phyloP scores from a whole-genome alignment of 2,797 vertebrate species.

The Spheniscus humboldti region DNA sequence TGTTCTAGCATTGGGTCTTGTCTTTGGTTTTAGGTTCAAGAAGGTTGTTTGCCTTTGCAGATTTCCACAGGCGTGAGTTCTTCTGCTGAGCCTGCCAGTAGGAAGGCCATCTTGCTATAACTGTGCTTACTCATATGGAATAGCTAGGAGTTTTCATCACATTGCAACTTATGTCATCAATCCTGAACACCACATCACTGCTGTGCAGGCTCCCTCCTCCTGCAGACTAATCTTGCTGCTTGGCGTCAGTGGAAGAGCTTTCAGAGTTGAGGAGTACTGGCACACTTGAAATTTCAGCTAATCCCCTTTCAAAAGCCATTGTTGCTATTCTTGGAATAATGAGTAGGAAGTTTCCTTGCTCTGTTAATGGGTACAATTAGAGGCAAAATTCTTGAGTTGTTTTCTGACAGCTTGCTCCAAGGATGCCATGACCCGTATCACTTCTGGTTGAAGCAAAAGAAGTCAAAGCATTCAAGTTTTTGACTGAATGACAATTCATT shows the following conservation, averaged over 20 bases:
- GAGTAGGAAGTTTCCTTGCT: constrained; percentile 38
- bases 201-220: neutral
- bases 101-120: neutral
- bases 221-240: constrained; percentile 4
- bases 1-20: neutral
- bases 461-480: neutral
- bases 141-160: neutral
- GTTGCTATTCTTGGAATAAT: constrained; percentile 42
- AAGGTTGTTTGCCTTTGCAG: neutral
- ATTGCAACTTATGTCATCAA: neutral
- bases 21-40: neutral
- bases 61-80: neutral
- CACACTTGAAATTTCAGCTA: constrained; percentile 31
- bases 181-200: neutral
- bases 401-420: constrained; percentile 14
- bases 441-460: neutral
- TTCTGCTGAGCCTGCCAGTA: neutral
- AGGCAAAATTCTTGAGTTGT: neutral
- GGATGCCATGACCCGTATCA: neutral
- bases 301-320: constrained; percentile 34
- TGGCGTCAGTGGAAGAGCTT: neutral
- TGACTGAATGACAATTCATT: neutral
- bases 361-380: constrained; percentile 13
- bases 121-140: neutral
- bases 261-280: constrained; percentile 24